Conservation (phyloP, 2,888 invertebrate genomes). For the Ormyrus labotus region DNA sequence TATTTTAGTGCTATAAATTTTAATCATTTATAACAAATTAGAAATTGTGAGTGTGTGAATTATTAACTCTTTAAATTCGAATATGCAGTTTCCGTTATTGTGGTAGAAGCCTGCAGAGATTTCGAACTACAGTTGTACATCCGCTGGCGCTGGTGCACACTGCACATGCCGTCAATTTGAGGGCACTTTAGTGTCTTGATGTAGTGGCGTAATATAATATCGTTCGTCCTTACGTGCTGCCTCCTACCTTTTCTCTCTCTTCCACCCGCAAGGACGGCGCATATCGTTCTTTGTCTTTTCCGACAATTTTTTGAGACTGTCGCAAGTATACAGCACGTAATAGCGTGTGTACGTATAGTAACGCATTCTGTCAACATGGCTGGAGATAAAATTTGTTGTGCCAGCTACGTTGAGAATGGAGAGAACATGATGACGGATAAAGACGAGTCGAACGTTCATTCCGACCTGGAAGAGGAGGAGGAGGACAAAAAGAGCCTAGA, state of each 20-base stretch:
- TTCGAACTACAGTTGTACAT: too few species aligned
- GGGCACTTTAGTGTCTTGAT: not conserved
- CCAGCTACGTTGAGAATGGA: slow-evolving; percentile 63
- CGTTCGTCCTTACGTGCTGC: slow-evolving; percentile 6
- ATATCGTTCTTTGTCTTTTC: slow-evolving; percentile 10
- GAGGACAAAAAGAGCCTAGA: slow-evolving; percentile 62
- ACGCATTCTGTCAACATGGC: slow-evolving; percentile 65
- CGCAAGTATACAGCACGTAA: slow-evolving; percentile 4
- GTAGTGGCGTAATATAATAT: not conserved
- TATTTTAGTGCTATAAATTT: too few species aligned
- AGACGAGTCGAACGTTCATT: slow-evolving; percentile 64
- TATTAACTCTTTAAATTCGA: too few species aligned
- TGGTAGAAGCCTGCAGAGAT: too few species aligned
- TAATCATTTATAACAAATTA: too few species aligned
- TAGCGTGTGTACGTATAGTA: too few species aligned
- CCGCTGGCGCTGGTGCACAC: too few species aligned
- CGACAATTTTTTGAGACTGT: slow-evolving; percentile 8
- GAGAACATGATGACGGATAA: slow-evolving; percentile 66
- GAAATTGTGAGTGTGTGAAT: too few species aligned
- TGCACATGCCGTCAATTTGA: too few species aligned
- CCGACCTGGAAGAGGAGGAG: slow-evolving; percentile 67
- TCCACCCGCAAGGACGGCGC: not conserved
- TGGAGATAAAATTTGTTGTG: slow-evolving; percentile 68
- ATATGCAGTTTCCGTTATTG: too few species aligned
- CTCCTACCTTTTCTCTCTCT: slow-evolving; percentile 13